A percentile compares a stretch with the other conserved stretches of the same genome.
phyloP scores from a whole-genome alignment of 1,140 invertebrate genomes.

The Delia radicum region DNA sequence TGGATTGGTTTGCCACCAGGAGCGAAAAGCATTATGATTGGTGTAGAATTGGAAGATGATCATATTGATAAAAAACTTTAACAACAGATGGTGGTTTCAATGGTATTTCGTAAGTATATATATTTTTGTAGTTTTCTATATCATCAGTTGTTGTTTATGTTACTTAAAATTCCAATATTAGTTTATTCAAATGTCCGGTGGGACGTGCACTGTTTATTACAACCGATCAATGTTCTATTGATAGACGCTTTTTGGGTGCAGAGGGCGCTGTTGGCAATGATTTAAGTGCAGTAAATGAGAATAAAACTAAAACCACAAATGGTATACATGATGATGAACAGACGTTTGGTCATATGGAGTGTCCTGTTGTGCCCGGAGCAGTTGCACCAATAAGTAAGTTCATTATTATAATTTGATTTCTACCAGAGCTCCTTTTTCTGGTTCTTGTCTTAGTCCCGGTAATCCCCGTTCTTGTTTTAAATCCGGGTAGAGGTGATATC shows the following conservation, averaged over 20 bases:
- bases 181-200: conserved; percentile 39
- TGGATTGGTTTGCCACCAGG: conserved; percentile 72
- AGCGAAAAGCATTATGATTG: conserved; percentile 56
- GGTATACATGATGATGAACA: conserved; percentile 31
- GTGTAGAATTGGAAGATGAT: conserved; percentile 73
- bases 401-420: not conserved
- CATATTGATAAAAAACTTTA: conserved; percentile 60
- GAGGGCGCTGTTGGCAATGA: conserved; percentile 32
- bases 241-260: conserved; percentile 73
- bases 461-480: too few species aligned
- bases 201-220: conserved; percentile 75
- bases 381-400: conserved; percentile 71
- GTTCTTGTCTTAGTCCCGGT: too few species aligned
- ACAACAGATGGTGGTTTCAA: conserved; percentile 77
- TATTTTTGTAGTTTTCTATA: not conserved
- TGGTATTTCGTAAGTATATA: conserved; percentile 54
- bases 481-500: too few species aligned
- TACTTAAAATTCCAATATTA: conserved; percentile 5
- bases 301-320: not conserved
- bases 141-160: not conserved
- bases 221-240: conserved; percentile 73
- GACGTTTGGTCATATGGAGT: conserved; percentile 63
- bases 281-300: conserved; percentile 26
- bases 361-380: conserved; percentile 74
- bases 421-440: too few species aligned